Conservation (phyloP, 2,888 invertebrate species). For the Halocaridina rubra region DNA sequence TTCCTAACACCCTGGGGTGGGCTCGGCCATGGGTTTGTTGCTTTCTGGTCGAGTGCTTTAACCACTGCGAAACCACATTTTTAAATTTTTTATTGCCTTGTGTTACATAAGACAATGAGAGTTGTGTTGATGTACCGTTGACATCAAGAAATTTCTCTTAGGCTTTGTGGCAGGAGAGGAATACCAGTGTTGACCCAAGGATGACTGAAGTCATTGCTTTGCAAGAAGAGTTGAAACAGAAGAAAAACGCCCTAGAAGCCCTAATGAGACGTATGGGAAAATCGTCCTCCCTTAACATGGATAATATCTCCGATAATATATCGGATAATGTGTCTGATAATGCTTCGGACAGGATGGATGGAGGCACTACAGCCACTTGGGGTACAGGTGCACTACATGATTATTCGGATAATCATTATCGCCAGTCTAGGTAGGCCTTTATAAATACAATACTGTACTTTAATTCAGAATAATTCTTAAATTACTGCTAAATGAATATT, state of each 20-base stretch:
- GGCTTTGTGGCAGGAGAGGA: conserved; percentile 42
- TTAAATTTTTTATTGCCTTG: no score
- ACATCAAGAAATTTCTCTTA: neutral
- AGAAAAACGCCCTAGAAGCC: conserved; percentile 57
- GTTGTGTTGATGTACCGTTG: no score
- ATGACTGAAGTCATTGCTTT: conserved; percentile 38
- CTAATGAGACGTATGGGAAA: conserved; percentile 57
- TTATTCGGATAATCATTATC: conserved; percentile 44
- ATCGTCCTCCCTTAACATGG: conserved; percentile 50
- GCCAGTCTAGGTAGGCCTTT: conserved; percentile 40
- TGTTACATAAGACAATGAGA: no score
- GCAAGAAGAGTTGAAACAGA: conserved; percentile 59
- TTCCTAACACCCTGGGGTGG: no score
- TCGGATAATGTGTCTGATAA: conserved; percentile 39
- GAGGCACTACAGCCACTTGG: conserved; percentile 39
- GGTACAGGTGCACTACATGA: conserved; percentile 19
- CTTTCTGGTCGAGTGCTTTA: no score
- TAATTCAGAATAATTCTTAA: no score
- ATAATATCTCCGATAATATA: conserved; percentile 60
- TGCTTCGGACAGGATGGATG: conserved; percentile 23
- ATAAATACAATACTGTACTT: no score
- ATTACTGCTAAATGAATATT: no score
- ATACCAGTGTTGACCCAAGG: conserved; percentile 22
- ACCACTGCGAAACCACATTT: no score
- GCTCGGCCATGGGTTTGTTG: no score